Base-by-base conservation (phyloP, 1,140 invertebrate species). In the Acromyrmex echinatior region DNA sequence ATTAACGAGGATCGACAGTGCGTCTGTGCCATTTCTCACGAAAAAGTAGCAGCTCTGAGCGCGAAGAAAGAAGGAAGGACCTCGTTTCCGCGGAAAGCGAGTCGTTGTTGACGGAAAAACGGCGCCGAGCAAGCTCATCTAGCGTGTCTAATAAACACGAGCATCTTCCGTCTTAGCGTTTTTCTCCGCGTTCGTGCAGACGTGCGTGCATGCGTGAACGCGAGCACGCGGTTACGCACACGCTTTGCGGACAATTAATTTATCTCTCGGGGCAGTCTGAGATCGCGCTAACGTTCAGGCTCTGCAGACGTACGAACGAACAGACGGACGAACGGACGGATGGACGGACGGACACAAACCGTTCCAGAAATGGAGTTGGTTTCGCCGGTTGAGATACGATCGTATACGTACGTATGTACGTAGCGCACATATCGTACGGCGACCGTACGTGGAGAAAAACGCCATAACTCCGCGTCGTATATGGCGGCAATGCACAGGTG, bases 401-500 rank as follows among this genome's bases (percentile, higher is more conserved):
- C 93, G 92, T 92, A 70, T 89, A 87, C 85, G 84, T 86, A 81
- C 63, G 56, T 65, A 18, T 21, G 51, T 58, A 39, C 82, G 49
- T 74, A 51, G 90, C 73, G 82, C 87, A 80, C 87, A 62, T 76
- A 86, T 86, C 84, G 45, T 82, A 71, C 70, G 56, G 39, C 77
- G 89, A 12, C 78, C 78, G 76, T 71, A 76, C 89, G 86, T 60
- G 76, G 87, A 93, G 93, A 95, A 95, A 95, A 95, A 94, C 93
- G 92, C 94, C 94, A 95, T 95, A 94, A 94, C 93, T 94, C 79
- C 86, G 90, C 87, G 91, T 93, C 93, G 90, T 94, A 94, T 94
- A 94, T 94, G 94, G 94, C 92, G 93, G 92, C 92, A 93, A 93
- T 92, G 94, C 93, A 93, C 94, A 95, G 94, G 93, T 95, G 94